These are phyloP conservation scores for Choloepus hoffmanni DNA, from an alignment of 2,113 vertebrate genomes.

Conservation along the genomic window DNA sequence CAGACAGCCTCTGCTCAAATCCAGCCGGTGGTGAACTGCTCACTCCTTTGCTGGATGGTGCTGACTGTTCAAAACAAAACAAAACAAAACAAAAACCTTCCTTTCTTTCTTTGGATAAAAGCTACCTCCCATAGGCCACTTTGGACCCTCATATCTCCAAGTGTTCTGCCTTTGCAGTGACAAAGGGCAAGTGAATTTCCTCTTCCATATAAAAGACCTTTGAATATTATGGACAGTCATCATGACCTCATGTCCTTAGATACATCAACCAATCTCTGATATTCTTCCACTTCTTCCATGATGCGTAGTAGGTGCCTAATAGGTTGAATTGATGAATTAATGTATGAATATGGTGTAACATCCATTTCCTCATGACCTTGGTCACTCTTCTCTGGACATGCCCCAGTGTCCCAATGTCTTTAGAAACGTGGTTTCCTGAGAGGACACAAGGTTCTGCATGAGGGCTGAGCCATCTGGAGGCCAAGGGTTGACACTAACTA, in stretches of 20 bases:
- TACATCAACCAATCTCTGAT: not conserved
- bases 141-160: not conserved
- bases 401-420: not conserved
- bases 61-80: not conserved
- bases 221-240: not conserved
- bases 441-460: not conserved
- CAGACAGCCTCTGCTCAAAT: too few relatives aligned
- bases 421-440: constrained; percentile 3
- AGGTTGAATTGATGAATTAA: not conserved
- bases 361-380: not conserved
- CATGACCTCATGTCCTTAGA: not conserved
- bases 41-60: not conserved
- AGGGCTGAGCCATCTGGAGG: not conserved
- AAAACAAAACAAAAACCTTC: not conserved
- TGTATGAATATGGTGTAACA: not conserved
- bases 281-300: not conserved
- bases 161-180: not conserved
- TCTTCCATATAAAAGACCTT: not conserved
- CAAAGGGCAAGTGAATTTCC: not conserved
- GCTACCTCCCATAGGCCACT: not conserved
- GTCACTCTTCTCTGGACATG: not conserved
- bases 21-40: not conserved
- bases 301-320: not conserved
- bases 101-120: not conserved
- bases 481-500: not conserved